Conservation (phyloP, 1,140 invertebrate species). For the Sitodiplosis mosellana region DNA sequence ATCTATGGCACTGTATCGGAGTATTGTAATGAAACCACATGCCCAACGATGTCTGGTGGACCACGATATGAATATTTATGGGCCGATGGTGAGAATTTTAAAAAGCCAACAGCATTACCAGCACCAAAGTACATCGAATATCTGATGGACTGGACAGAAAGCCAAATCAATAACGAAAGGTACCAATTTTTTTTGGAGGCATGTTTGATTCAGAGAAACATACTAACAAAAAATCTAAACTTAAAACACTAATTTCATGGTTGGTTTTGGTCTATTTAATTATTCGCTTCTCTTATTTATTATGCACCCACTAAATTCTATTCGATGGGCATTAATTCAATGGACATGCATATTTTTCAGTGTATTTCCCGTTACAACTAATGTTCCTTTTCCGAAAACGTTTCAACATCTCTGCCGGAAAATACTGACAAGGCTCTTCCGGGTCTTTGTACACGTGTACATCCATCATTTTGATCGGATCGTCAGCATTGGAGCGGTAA, state of each 20-base stretch:
- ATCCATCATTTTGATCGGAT: constrained; percentile 91
- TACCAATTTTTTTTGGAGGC: no score
- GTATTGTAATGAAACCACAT: constrained; percentile 67
- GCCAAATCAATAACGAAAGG: constrained; percentile 78
- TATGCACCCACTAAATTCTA: no score
- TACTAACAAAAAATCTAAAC: no score
- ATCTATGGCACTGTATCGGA: constrained; percentile 83
- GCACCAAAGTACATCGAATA: constrained; percentile 74
- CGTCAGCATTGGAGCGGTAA: constrained; percentile 72
- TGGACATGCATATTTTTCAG: no score
- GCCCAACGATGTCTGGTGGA: constrained; percentile 86
- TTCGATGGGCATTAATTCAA: no score
- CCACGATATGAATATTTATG: constrained; percentile 81
- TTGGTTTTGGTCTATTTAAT: no score
- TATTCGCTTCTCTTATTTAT: no score
- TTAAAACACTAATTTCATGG: no score
- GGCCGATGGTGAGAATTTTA: constrained; percentile 73
- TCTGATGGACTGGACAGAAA: constrained; percentile 89
- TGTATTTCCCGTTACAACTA: constrained; percentile 63
- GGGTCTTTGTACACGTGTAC: constrained; percentile 93
- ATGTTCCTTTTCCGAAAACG: constrained; percentile 77
- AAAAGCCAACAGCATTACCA: constrained; percentile 74
- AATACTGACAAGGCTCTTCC: constrained; percentile 76
- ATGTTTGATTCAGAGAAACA: no score
- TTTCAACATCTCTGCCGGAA: constrained; percentile 68